Conservation (phyloP, 1,140 invertebrate species). For the Orius insidiosus region DNA sequence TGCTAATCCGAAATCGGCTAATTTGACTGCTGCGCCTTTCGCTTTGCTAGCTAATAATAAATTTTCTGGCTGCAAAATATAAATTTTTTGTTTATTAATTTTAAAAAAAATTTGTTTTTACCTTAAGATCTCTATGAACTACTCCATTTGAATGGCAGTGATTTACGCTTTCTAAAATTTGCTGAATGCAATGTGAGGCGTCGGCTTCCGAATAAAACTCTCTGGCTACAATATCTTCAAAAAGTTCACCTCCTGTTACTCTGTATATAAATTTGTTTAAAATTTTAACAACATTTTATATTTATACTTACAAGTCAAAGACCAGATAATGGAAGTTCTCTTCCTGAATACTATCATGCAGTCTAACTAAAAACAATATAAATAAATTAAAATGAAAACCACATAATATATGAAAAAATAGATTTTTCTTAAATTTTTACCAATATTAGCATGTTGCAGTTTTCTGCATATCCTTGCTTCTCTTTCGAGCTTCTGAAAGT, state of each 20-base stretch:
- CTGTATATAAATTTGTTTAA: slow-evolving; percentile 38
- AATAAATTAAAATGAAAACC: background rate
- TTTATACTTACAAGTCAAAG: slow-evolving; percentile 85
- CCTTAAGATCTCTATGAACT: slow-evolving; percentile 95
- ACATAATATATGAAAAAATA: no score
- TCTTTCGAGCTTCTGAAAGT: slow-evolving; percentile 97
- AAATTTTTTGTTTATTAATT: background rate
- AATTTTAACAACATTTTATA: background rate
- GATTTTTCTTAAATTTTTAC: no score
- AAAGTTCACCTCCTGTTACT: slow-evolving; percentile 98
- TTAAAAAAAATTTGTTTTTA: slow-evolving; percentile 29
- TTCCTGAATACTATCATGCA: slow-evolving; percentile 99
- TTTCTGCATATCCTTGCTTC: slow-evolving; percentile 79
- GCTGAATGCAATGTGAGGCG: slow-evolving; percentile 99
- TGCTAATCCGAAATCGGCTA: slow-evolving; percentile 97
- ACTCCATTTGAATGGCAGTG: slow-evolving; percentile 98
- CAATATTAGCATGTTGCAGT: slow-evolving; percentile 76
- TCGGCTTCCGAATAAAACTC: slow-evolving; percentile 99
- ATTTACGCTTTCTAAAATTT: slow-evolving; percentile 98
- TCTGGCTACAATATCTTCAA: slow-evolving; percentile 99
- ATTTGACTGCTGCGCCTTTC: slow-evolving; percentile 97
- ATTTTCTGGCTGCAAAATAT: slow-evolving; percentile 86
- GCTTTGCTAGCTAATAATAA: slow-evolving; percentile 95
- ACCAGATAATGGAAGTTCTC: slow-evolving; percentile 99
- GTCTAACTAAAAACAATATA: slow-evolving; percentile 60